These are phyloP conservation scores for Coryphaenoides rupestris DNA, from an alignment of 2,113 vertebrate genomes.

Conservation along the genomic window DNA sequence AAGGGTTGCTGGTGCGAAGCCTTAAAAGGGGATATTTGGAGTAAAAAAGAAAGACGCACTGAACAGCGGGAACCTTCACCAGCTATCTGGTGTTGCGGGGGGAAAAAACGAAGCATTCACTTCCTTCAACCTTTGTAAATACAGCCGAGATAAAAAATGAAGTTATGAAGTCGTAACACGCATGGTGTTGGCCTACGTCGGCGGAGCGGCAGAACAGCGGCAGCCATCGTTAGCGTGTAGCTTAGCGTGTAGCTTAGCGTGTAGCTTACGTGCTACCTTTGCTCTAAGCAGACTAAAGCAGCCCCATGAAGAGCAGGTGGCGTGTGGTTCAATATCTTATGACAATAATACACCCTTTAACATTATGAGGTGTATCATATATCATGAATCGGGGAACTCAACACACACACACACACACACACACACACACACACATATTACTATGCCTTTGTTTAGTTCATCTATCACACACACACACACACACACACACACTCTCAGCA, in stretches of 20 bases:
- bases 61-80: no score
- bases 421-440: neutral
- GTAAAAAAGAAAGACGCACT: conserved; percentile 34
- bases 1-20: conserved; percentile 30
- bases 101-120: no score
- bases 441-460: no score
- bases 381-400: conserved; percentile 20
- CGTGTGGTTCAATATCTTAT: conserved; percentile 33
- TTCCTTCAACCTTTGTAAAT: no score
- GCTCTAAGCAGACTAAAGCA: conserved; percentile 38
- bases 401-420: neutral
- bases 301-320: conserved; percentile 50
- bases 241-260: no score
- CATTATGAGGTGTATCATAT: neutral
- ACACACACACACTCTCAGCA: conserved; percentile 28
- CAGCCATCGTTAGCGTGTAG: no score
- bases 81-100: no score
- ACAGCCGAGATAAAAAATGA: no score
- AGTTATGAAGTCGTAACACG: no score
- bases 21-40: conserved; percentile 42
- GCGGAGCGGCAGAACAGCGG: no score
- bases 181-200: no score
- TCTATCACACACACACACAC: conserved; percentile 12
- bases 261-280: no score
- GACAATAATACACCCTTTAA: conserved; percentile 26